phyloP scores from a whole-genome alignment of 2,888 invertebrate genomes.

The Brenthis ino region DNA sequence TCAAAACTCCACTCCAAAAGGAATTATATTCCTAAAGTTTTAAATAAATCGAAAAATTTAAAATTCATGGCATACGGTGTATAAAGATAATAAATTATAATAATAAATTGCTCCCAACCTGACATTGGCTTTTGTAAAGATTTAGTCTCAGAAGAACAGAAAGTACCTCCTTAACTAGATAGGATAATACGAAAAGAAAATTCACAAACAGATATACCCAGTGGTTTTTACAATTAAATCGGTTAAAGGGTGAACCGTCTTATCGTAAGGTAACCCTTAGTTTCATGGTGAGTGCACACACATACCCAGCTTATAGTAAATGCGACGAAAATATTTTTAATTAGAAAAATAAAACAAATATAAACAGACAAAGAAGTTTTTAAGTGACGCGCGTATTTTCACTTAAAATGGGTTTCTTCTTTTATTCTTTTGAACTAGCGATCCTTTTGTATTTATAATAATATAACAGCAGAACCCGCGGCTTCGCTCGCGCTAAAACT shows the following conservation, averaged over 20 bases:
- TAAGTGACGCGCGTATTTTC: constrained; percentile 19
- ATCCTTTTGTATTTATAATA: background rate
- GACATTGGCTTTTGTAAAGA: too few relatives aligned
- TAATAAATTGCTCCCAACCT: too few relatives aligned
- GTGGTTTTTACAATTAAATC: constrained; percentile 14
- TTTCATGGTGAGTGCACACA: constrained; percentile 39
- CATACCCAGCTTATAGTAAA: constrained; percentile 23
- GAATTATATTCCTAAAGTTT: too few relatives aligned
- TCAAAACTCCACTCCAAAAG: too few relatives aligned
- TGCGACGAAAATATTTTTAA: constrained; percentile 31
- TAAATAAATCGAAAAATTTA: too few relatives aligned
- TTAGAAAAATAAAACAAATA: constrained; percentile 32
- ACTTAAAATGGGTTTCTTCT: background rate
- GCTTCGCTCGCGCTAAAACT: too few relatives aligned
- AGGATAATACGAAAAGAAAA: too few relatives aligned
- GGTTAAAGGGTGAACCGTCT: constrained; percentile 25
- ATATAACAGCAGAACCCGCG: too few relatives aligned
- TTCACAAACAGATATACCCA: constrained; percentile 2
- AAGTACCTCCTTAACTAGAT: too few relatives aligned
- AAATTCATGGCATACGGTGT: too few relatives aligned
- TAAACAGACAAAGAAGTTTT: constrained; percentile 15
- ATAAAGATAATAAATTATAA: too few relatives aligned
- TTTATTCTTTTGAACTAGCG: background rate
- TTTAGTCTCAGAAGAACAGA: too few relatives aligned
- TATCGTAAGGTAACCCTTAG: constrained; percentile 39